Conservation (phyloP, 2,888 invertebrate species). For the Poecilus cupreus region DNA sequence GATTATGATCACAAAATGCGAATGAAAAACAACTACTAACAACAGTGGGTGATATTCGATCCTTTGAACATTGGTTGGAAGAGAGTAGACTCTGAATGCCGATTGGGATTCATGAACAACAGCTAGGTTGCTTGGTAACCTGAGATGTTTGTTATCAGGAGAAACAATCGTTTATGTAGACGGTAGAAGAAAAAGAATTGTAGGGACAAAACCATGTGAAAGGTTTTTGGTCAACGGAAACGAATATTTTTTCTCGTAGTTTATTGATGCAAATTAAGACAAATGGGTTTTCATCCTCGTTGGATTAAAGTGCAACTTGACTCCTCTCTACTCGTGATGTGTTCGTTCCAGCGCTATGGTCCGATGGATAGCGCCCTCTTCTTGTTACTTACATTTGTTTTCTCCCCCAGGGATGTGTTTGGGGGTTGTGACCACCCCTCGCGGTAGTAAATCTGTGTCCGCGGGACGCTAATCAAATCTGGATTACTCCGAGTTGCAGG, state of each 20-base stretch:
- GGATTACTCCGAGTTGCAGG: conserved; percentile 42
- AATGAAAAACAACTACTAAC: background rate
- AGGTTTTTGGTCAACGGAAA: no score
- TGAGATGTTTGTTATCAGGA: conserved; percentile 66
- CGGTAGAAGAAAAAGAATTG: conserved; percentile 7
- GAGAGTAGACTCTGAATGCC: background rate
- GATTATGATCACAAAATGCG: no score
- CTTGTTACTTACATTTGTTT: conserved; percentile 53
- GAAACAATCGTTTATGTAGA: conserved; percentile 64
- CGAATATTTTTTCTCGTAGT: background rate
- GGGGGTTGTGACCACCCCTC: conserved; percentile 33
- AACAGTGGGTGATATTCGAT: conserved; percentile 32
- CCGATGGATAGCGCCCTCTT: background rate
- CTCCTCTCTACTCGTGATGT: background rate
- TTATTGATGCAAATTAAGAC: background rate
- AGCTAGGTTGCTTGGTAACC: conserved; percentile 62
- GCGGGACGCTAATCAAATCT: conserved; percentile 51
- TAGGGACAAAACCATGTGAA: background rate
- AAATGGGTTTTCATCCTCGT: background rate
- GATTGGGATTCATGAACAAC: conserved; percentile 44
- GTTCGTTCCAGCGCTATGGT: background rate
- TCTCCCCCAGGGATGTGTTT: conserved; percentile 36
- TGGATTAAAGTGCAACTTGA: background rate
- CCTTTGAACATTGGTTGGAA: background rate
- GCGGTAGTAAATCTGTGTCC: conserved; percentile 49